phyloP scores from a whole-genome alignment of 2,797 vertebrate species.

The Pristis pectinata region DNA sequence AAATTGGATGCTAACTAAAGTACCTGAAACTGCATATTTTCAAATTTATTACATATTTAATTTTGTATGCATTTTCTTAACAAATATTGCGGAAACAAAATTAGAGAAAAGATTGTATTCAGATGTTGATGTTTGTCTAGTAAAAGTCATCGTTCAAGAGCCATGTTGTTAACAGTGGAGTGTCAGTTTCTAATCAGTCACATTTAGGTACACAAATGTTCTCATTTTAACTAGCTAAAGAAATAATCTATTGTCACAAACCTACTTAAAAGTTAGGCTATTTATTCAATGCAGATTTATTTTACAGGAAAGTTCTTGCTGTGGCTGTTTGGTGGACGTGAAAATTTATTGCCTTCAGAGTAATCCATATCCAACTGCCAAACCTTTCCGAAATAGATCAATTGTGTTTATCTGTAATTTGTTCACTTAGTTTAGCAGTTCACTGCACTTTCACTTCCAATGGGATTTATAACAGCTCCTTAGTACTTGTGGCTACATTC shows the following conservation, averaged over 20 bases:
- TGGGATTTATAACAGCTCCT: constrained; percentile 68
- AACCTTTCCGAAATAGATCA: constrained; percentile 70
- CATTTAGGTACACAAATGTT: neutral
- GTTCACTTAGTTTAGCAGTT: constrained; percentile 68
- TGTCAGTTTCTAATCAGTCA: neutral
- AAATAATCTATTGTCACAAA: constrained; percentile 25
- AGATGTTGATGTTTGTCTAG: neutral
- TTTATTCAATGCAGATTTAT: constrained; percentile 52
- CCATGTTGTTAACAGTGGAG: neutral
- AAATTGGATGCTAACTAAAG: neutral
- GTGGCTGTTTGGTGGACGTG: constrained; percentile 57
- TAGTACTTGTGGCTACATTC: constrained; percentile 65
- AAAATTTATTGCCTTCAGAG: constrained; percentile 68
- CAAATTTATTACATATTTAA: neutral
- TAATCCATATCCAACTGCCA: constrained; percentile 67
- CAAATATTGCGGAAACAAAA: neutral
- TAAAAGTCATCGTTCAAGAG: neutral
- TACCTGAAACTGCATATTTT: neutral
- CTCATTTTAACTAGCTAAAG: neutral
- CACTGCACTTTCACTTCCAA: constrained; percentile 63
- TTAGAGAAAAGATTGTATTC: neutral
- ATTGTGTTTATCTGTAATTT: constrained; percentile 71
- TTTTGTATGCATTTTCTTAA: neutral
- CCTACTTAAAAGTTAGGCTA: constrained; percentile 57
- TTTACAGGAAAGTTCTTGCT: constrained; percentile 54